Base-by-base conservation (phyloP, 2,888 invertebrate genomes). In the Xanthorhoe spadicearia region DNA sequence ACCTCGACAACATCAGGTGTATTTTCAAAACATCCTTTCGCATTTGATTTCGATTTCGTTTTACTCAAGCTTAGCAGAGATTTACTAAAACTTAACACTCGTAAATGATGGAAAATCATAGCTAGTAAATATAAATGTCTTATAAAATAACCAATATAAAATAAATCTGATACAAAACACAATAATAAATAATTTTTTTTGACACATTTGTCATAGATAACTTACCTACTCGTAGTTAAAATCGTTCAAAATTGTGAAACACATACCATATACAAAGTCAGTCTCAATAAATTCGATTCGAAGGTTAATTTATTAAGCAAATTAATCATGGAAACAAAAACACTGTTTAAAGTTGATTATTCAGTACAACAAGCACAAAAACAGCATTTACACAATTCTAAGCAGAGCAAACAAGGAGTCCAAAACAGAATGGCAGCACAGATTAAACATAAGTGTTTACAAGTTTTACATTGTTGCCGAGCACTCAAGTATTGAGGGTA, bases 331-430 rank as follows among this genome's bases (percentile, higher is more conserved):
- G 13, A 13, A 43, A 13, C 13, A 43, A 43, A 13, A 13, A 3
- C 38, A 10, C 10, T 13, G 10, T 13, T 4, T 2, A 43, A 43
- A 43, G 38, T 43, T 43, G 4, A 43, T 46, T 59, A 61, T 49
- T 86, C 77, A 23, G 72, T 72, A 74, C 79, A 83, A 73, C 80
- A 83, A 13, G 66, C 59, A 74, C 81, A 83, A 68, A 73, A 82
- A 62, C 76, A 79, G 66, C 85, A 86, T 70, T 80, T 80, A 66
- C 78, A 77, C 53, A 85, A 51, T 66, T 75, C 76, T 32, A 87
- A 54, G 65, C 81, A 83, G 48, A 86, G 62, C 19, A 86, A 65
- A 66, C 80, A 82, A 1, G 87, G 87, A 38, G 77, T 70, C 83
- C 84, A 86, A 68, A 83, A 71, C 50, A 86, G 18, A 49, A 81